A percentile compares a stretch with the other conserved stretches of the same genome.
Conservation (phyloP, 2,888 invertebrate genomes). For the Drosophila ustulata region DNA sequence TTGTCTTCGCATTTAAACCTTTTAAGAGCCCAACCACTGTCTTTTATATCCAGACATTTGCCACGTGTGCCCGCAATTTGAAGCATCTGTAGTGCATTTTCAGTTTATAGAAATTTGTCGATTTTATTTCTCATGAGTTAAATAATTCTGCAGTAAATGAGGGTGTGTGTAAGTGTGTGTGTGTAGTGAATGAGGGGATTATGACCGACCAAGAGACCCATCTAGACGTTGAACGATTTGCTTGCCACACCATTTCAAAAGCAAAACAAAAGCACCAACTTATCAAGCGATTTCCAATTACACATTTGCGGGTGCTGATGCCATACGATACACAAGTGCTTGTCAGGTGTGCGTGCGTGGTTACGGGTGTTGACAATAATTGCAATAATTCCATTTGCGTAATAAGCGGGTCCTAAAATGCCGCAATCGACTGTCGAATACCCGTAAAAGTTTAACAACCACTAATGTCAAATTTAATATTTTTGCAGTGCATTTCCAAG, state of each 20-base stretch:
- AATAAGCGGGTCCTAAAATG: background rate
- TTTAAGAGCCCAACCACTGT: background rate
- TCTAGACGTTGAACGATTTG: slow-evolving; percentile 17
- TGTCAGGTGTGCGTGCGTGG: slow-evolving; percentile 7
- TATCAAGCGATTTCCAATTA: slow-evolving; percentile 6
- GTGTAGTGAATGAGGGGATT: background rate
- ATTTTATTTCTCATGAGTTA: slow-evolving; percentile 22
- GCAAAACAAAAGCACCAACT: slow-evolving; percentile 10
- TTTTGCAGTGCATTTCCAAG: no score
- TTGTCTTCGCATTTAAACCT: background rate
- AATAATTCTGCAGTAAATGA: slow-evolving; percentile 6
- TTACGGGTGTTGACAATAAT: background rate
- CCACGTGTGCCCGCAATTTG: background rate
- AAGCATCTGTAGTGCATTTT: background rate
- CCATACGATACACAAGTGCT: slow-evolving; percentile 10
- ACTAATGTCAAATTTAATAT: background rate
- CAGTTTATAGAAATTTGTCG: slow-evolving; percentile 1
- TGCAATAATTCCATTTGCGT: background rate
- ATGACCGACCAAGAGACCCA: background rate
- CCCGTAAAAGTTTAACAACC: background rate
- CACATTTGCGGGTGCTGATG: slow-evolving; percentile 4
- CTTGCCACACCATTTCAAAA: slow-evolving; percentile 19
- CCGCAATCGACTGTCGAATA: background rate
- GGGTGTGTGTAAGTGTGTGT: background rate
- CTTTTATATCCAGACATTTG: background rate